These are phyloP conservation scores for Asteroscopus sphinx DNA, from an alignment of 2,888 invertebrate genomes.

Conservation along the genomic window DNA sequence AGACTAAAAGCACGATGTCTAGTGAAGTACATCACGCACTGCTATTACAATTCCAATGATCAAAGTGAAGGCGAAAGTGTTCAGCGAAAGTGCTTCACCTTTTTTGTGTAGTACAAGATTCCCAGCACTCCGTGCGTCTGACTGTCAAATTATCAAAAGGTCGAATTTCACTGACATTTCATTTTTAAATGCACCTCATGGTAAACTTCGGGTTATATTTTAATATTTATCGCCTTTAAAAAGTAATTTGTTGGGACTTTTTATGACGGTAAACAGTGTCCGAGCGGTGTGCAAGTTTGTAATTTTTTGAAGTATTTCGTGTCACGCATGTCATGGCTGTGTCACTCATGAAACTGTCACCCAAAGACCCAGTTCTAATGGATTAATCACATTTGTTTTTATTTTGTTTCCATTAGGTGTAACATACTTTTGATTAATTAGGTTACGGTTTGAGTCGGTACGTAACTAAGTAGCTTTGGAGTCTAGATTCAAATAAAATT, in stretches of 20 bases:
- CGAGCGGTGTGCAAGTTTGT: slow-evolving; percentile 27
- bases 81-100: slow-evolving; percentile 76
- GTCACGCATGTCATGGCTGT: slow-evolving; percentile 25
- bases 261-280: slow-evolving; percentile 22
- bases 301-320: slow-evolving; percentile 27
- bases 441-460: not conserved
- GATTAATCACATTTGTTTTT: slow-evolving; percentile 40
- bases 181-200: slow-evolving; percentile 17
- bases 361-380: slow-evolving; percentile 19
- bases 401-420: slow-evolving; percentile 14
- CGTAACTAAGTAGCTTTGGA: not conserved
- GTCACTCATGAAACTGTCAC: slow-evolving; percentile 39
- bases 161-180: slow-evolving; percentile 64
- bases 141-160: slow-evolving; percentile 66
- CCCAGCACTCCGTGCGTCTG: slow-evolving; percentile 13
- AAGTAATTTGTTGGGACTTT: slow-evolving; percentile 15
- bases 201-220: slow-evolving; percentile 6
- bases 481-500: too few species aligned
- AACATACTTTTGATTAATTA: too few species aligned
- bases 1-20: slow-evolving; percentile 49
- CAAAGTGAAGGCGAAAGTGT: slow-evolving; percentile 81
- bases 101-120: slow-evolving; percentile 54
- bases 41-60: slow-evolving; percentile 61
- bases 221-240: slow-evolving; percentile 22
- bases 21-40: slow-evolving; percentile 72